Base-by-base conservation (phyloP, 1,140 invertebrate species). In the Tribolium madens region DNA sequence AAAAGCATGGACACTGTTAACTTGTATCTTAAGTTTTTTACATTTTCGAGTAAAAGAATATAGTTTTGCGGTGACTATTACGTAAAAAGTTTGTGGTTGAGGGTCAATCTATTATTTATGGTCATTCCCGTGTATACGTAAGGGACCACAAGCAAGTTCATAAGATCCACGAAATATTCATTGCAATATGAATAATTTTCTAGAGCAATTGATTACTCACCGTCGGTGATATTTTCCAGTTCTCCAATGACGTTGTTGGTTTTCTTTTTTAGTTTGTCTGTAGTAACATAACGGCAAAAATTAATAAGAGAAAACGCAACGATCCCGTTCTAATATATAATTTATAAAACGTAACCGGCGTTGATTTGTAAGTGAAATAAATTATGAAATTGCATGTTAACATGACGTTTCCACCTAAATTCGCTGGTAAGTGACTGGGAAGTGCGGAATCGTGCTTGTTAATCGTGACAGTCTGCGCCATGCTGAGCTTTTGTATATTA, bases 351-450 rank as follows among this genome's bases (percentile, higher is more conserved):
- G 70, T 72, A 72, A 72, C 70, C 46, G 57, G 76, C 42, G 75
- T 78, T 79, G 77, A 78, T 79, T 76, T 81, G 76, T 79, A 82
- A 82, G 77, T 80, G 79, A 79, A 82, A 82, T 80, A 80, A 80
- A 82, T 82, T 81, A 82, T 82, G 21, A 73, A 46, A 76, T 82
- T 76, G 81, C 81, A 82, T 81, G 79, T 80, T 78, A 73, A 73
- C 75, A 76, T 79, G 77, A 76, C 81, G 70, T 80, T 80, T 77
- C 76, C 57, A 68, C 69, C 69, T 69, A 76, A 78, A 78, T 80
- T 75, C 69, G 75, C 77, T 78, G 70, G 42, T 76, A 80, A 78
- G 79, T 78, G 76, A 81, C 75, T 76, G 42, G 71, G 42, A 81
- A 81, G 77, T 81, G 78, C 71, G 68, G 74, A 76, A 77, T 78